Evolutionary conservation across 2,113 vertebrate genomes (phyloP).

Genomic region (Daubentonia madagascariensis): DNA sequence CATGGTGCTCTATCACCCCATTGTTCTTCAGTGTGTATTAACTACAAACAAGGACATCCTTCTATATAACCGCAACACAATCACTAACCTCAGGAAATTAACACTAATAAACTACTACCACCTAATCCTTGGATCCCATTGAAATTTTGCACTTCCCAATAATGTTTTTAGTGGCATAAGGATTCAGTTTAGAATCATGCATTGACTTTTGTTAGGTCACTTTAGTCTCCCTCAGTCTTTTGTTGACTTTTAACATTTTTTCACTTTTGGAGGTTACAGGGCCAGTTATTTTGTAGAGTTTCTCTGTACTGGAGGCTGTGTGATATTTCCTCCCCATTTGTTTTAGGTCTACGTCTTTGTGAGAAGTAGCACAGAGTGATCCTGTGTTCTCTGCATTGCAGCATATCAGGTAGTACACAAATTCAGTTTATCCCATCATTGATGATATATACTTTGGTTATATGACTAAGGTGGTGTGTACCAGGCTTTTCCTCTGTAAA

Average conservation of each 20-base stretch:
- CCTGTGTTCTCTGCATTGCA: neutral
- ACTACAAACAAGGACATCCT: neutral
- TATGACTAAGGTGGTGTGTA: neutral
- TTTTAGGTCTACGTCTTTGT: neutral
- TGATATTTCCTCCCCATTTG: neutral
- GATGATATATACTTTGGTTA: neutral
- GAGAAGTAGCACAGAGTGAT: neutral
- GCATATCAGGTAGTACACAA: neutral
- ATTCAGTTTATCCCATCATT: neutral
- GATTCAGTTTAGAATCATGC: neutral
- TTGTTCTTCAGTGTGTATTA: neutral
- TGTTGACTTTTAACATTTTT: neutral
- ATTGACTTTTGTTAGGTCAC: neutral
- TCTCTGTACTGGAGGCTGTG: neutral
- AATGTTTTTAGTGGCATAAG: neutral
- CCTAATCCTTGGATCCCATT: neutral
- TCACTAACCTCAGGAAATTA: neutral
- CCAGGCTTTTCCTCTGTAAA: neutral
- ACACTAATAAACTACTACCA: neutral
- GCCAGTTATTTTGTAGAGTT: neutral
- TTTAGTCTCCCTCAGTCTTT: neutral
- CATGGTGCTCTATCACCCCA: neutral
- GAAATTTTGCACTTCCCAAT: neutral
- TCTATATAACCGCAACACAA: neutral
- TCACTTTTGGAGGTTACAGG: neutral